Conservation (phyloP, 2,797 vertebrate species). For the Bradypodion ventrale region DNA sequence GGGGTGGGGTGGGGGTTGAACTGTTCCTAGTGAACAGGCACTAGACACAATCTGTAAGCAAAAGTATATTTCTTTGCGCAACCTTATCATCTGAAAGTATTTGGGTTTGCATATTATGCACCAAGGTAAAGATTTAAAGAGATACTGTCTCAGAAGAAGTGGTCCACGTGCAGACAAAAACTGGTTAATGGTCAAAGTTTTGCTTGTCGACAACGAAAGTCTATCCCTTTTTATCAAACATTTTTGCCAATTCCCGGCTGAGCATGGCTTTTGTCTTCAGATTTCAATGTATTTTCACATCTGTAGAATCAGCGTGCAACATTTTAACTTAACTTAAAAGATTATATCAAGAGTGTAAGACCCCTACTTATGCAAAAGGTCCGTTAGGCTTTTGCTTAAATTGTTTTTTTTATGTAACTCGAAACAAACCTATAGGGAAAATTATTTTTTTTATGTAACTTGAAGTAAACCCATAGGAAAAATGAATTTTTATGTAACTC, state of each 20-base stretch:
- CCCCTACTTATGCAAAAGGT: too few species aligned
- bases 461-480: too few species aligned
- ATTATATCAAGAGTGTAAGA: conserved; percentile 11
- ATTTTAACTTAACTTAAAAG: conserved; percentile 25
- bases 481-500: too few species aligned
- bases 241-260: neutral
- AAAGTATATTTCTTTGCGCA: neutral
- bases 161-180: neutral
- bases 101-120: neutral
- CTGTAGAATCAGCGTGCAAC: conserved; percentile 45
- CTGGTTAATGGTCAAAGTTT: neutral
- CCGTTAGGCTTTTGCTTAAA: too few species aligned
- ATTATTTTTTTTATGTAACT: too few species aligned
- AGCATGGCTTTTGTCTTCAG: neutral
- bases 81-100: neutral
- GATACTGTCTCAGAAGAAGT: neutral
- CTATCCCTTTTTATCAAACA: neutral
- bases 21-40: too few species aligned
- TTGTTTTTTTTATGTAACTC: too few species aligned
- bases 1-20: neutral
- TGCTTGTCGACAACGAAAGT: neutral
- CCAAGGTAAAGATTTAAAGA: neutral
- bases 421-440: too few species aligned
- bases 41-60: neutral
- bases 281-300: conserved; percentile 23